Evolutionary conservation across 2,797 vertebrate species (phyloP).

Genomic region (Cyprinella venusta): DNA sequence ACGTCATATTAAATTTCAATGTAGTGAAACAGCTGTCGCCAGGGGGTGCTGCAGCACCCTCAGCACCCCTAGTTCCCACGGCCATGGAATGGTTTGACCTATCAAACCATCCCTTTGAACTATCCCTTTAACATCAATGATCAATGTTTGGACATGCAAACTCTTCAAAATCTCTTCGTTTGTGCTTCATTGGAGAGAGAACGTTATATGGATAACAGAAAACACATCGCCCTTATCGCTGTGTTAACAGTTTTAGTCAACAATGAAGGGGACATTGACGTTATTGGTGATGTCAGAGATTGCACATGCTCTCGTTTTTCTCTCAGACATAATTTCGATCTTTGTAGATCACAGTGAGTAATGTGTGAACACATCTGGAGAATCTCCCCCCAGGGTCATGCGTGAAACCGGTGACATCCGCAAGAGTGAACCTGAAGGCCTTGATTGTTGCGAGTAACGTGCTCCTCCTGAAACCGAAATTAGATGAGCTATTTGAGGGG

Average conservation of each 20-base stretch:
- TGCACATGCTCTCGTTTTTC: neutral
- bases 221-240: too few relatives aligned
- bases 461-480: conserved; percentile 49
- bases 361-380: neutral
- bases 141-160: too few relatives aligned
- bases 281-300: neutral
- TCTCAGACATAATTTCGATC: neutral
- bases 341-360: neutral
- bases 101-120: too few relatives aligned
- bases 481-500: conserved; percentile 61
- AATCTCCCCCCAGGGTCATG: conserved; percentile 7
- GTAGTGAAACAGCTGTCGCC: too few relatives aligned
- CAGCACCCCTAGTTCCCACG: too few relatives aligned
- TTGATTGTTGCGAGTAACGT: conserved; percentile 13
- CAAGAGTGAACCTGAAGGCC: neutral
- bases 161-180: too few relatives aligned
- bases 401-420: neutral
- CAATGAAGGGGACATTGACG: neutral
- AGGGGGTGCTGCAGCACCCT: too few relatives aligned
- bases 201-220: too few relatives aligned
- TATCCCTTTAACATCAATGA: too few relatives aligned
- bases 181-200: too few relatives aligned
- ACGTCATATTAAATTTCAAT: too few relatives aligned
- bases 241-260: neutral
- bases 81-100: too few relatives aligned